phyloP scores from a whole-genome alignment of 2,888 invertebrate species.

The Acanthoscelides obtectus region DNA sequence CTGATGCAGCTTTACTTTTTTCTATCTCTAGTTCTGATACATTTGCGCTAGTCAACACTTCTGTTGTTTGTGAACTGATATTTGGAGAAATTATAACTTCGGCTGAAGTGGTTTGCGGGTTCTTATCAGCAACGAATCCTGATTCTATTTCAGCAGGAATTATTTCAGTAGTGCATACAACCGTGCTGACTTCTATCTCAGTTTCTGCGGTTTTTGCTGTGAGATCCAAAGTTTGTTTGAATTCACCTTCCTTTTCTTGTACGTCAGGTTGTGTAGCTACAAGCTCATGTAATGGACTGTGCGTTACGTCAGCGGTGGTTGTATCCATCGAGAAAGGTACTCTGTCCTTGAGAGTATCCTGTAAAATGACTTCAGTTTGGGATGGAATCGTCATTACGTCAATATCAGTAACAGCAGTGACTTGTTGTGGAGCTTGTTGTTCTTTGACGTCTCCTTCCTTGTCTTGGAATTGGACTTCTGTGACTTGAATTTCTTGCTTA shows the following conservation, averaged over 20 bases:
- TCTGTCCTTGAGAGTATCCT: slow-evolving; percentile 21
- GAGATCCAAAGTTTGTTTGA: slow-evolving; percentile 19
- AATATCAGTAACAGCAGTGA: slow-evolving; percentile 42
- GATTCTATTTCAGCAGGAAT: slow-evolving; percentile 50
- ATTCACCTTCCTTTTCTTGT: slow-evolving; percentile 40
- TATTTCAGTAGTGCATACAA: slow-evolving; percentile 49
- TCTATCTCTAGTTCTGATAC: slow-evolving; percentile 21
- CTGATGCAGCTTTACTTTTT: slow-evolving; percentile 22
- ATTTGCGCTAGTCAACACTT: slow-evolving; percentile 30
- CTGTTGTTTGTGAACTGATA: slow-evolving; percentile 46
- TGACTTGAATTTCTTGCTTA: slow-evolving; percentile 47
- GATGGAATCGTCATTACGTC: slow-evolving; percentile 46
- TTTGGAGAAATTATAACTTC: slow-evolving; percentile 42
- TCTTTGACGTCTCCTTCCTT: slow-evolving; percentile 39
- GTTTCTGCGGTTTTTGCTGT: slow-evolving; percentile 43
- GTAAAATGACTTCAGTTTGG: slow-evolving; percentile 28
- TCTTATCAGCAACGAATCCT: slow-evolving; percentile 37
- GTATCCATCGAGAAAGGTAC: slow-evolving; percentile 10
- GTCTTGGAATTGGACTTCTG: slow-evolving; percentile 37
- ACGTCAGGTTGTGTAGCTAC: slow-evolving; percentile 37
- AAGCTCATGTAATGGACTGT: slow-evolving; percentile 36
- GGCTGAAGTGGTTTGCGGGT: slow-evolving; percentile 38
- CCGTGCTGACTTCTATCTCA: slow-evolving; percentile 44
- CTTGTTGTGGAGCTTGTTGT: slow-evolving; percentile 30
- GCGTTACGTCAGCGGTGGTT: slow-evolving; percentile 35